Evolutionary conservation across 2,113 vertebrate species (phyloP), one percentile per base, ranked within the genome.

Genomic region (Prinia subflava): DNA sequence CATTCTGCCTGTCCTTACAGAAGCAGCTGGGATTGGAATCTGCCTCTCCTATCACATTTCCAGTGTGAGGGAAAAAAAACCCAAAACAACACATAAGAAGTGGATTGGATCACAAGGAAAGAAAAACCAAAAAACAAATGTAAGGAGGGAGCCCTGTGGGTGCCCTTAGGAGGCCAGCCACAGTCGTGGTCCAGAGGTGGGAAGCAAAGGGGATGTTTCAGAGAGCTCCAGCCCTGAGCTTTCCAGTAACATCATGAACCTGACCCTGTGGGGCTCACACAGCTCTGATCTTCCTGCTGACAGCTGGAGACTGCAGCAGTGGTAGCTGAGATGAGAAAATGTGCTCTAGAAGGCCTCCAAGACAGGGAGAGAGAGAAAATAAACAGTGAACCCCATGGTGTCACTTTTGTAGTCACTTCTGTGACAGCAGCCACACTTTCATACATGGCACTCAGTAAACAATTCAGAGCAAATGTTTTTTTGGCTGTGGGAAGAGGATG

Each of bases 401-500:
- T 94, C 73, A 78, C 73, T 93, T 81, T 53, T 71, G 7, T 8
- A 90, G 93, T 63, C 92, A 37, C 68, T 96, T 46, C 57, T 65
- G 68, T 90, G 95, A 93, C 92, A 94, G 80, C 85, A 92, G 88
- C 90, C 86, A 83, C 0, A 1, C 80, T 94, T 91, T 84, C 33
- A 35, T 63, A 57, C 63, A 7, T 3, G 73, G 88, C 84, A 83
- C 44, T 96, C 39, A 80, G 87, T 52, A 96, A 96, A 91, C 81
- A 87, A 69, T 44, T 90, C 22, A 81, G 68, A 93, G 80, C 37
- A 87, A 93, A 83, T 71, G 68, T 2, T 18, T 37, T 74, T 87
- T 78, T 77, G 88, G 90, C 86, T 83, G 60, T 75, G 73, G 90
- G 68, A 95, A 78, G 68, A 94, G 73, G 90, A 75, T 95, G 92